Base-by-base conservation (phyloP, 2,113 vertebrate species). In the Callospermophilus lateralis region DNA sequence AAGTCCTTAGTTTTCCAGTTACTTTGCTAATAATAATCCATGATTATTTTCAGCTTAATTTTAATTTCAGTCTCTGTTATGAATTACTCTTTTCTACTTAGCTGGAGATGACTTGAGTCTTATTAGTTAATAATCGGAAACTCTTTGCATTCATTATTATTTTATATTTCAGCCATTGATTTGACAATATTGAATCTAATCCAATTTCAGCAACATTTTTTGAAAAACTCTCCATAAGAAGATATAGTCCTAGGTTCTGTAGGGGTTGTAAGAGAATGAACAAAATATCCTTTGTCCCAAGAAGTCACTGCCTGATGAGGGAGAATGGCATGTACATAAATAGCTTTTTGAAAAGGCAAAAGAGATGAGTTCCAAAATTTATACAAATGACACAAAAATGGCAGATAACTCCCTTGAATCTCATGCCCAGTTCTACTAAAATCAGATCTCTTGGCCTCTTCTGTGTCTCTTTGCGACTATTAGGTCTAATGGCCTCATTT, bases 11-110 rank as follows among this genome's bases (percentile, higher is more conserved):
- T 94, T 98, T 98, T 92, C 65, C 80, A 96, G 96, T 98, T 80
- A 98, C 70, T 92, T 98, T 94, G 81, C 93, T 98, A 98, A 96
- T 97, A 98, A 94, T 96, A 97, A 98, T 94, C 58, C 95, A 93
- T 98, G 97, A 98, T 97, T 98, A 73, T 95, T 97, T 97, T 93
- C 84, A 95, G 80, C 42, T 96, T 97, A 90, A 97, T 98, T 98
- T 98, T 98, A 88, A 97, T 96, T 94, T 98, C 80, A 84, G 83
- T 67, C 39, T 94, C 26, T 61, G 84, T 92, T 97, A 0, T 11
- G 85, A 97, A 97, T 93, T 87, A 30, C 88, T 97, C 65, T 97
- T 42, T 97, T 97, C 55, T 92, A 97, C 93, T 98, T 97, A 97
- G n/a, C 20, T 97, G 94, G 94, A 97, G 80, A 95, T 97, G 93